Conservation (phyloP, 2,113 vertebrate species). For the Aramus guarauna region DNA sequence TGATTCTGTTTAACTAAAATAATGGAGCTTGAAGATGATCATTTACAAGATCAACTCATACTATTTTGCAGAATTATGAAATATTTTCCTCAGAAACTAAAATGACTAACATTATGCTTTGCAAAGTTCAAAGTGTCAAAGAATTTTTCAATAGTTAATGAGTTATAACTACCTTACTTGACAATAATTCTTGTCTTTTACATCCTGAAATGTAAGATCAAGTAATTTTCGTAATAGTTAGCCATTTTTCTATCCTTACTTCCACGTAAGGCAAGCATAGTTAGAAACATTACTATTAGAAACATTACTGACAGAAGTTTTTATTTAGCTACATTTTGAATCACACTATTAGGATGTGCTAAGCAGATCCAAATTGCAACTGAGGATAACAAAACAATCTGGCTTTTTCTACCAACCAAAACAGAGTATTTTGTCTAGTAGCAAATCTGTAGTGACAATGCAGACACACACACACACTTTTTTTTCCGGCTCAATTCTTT, state of each 20-base stretch:
- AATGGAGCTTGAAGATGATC: not conserved
- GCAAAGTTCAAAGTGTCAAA: not conserved
- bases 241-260: not conserved
- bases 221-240: not conserved
- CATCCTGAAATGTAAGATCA: not conserved
- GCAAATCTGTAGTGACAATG: not conserved
- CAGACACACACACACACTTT: not conserved
- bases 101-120: not conserved
- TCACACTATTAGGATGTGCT: not conserved
- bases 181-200: not conserved
- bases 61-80: not conserved
- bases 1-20: not conserved
- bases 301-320: not conserved
- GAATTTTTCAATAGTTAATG: not conserved
- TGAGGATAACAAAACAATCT: not conserved
- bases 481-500: not conserved
- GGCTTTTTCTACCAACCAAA: not conserved
- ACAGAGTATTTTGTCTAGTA: not conserved
- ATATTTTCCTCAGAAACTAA: not conserved
- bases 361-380: not conserved
- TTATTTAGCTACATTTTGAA: constrained; percentile 1
- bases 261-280: not conserved
- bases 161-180: not conserved
- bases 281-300: not conserved
- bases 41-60: not conserved